These are phyloP conservation scores for Tetropium fuscum DNA, from an alignment of 2,888 invertebrate species.

Conservation along the genomic window DNA sequence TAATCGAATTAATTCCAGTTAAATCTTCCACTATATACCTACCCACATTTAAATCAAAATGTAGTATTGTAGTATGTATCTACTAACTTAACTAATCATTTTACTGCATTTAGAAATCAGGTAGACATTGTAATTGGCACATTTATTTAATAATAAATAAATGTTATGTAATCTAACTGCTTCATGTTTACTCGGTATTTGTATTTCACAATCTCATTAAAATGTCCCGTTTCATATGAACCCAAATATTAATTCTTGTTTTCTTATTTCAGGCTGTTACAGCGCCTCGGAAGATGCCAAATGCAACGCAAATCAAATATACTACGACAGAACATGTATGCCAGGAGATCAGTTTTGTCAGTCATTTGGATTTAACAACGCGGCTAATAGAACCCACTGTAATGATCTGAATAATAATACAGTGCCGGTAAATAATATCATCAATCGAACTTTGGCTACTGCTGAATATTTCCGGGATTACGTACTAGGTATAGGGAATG, in stretches of 20 bases:
- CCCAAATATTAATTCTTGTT: neutral
- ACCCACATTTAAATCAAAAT: too few species aligned
- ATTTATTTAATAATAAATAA: too few species aligned
- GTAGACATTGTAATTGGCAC: too few species aligned
- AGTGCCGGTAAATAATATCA: slow-evolving; percentile 67
- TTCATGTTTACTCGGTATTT: too few species aligned
- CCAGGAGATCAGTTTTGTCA: slow-evolving; percentile 68
- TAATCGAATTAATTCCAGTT: too few species aligned
- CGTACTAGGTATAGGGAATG: slow-evolving; percentile 79
- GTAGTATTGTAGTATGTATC: too few species aligned
- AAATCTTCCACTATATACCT: too few species aligned
- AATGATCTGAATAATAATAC: slow-evolving; percentile 51
- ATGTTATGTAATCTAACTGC: too few species aligned
- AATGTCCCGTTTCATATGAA: too few species aligned
- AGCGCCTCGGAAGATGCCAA: slow-evolving; percentile 72
- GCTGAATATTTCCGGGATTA: slow-evolving; percentile 73
- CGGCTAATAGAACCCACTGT: slow-evolving; percentile 68
- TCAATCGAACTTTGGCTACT: slow-evolving; percentile 70
- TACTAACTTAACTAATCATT: too few species aligned
- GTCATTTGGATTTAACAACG: slow-evolving; percentile 58
- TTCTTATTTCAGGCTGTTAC: slow-evolving; percentile 71
- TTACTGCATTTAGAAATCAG: too few species aligned
- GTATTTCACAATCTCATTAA: too few species aligned
- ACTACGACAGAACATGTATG: slow-evolving; percentile 68
- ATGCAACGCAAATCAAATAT: slow-evolving; percentile 69